Percentiles rank a stretch among this genome's conserved stretches.
Conservation (phyloP, 2,888 invertebrate genomes). For the Andrena praecox region DNA sequence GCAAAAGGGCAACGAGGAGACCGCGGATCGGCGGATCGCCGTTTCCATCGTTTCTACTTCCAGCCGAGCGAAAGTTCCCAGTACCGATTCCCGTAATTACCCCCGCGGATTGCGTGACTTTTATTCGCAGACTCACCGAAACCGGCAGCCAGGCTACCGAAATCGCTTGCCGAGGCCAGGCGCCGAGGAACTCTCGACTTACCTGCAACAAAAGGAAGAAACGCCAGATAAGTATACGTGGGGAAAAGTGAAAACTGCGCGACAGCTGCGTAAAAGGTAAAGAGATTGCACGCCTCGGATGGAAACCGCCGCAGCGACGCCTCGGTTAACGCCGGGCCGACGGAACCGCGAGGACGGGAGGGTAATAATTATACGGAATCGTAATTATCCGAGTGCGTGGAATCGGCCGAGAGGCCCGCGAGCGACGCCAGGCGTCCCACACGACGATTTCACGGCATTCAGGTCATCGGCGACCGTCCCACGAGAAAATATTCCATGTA, state of each 20-base stretch:
- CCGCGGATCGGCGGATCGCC: constrained; percentile 17
- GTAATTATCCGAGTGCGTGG: constrained; percentile 63
- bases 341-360: constrained; percentile 7
- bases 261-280: constrained; percentile 18
- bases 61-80: neutral
- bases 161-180: neutral
- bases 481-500: constrained; percentile 67
- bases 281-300: constrained; percentile 17
- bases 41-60: constrained; percentile 1
- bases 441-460: constrained; percentile 73
- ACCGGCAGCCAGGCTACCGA: too few species aligned
- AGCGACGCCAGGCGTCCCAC: constrained; percentile 58
- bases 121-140: neutral
- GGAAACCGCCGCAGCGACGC: constrained; percentile 17
- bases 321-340: constrained; percentile 6
- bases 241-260: constrained; percentile 31
- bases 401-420: constrained; percentile 57
- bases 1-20: constrained; percentile 34
- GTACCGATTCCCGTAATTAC: neutral
- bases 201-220: constrained; percentile 53
- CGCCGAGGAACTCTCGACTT: constrained; percentile 8
- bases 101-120: constrained; percentile 6
- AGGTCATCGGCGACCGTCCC: constrained; percentile 74
- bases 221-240: neutral
- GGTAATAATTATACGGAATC: constrained; percentile 56